Base-by-base conservation (phyloP, 2,797 vertebrate species). In the Limosa lapponica region DNA sequence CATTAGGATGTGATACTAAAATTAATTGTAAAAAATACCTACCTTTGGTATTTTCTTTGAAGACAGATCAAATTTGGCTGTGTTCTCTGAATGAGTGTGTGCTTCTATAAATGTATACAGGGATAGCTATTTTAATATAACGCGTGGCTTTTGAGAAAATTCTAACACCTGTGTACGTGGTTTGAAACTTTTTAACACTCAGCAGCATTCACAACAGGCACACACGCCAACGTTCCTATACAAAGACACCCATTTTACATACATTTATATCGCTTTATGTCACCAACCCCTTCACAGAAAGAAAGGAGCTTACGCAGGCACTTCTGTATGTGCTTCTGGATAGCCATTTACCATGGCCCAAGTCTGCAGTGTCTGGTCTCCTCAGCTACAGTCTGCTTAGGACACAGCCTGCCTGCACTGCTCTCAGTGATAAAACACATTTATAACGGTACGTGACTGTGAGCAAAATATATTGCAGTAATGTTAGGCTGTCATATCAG, bases 281-380 rank as follows among this genome's bases (percentile, higher is more conserved):
- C 58, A 70, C 51, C 8, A 39, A 9, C 7, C 14, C 48, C 55
- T 81, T 34, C 54, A 43, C 10, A 23, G 51, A 62, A 85, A 64
- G 43, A 66, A 55, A 72, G 43, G 30, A 95, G 32, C 13, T 48
- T 44, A 48, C 3, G 4, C 15, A 34, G 43, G 15, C 17, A 43
- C 6, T 80, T 86, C n/a, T 4, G 6, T 22, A 37, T 19, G 17
- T 61, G 58, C 48, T 64, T 74, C 24, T 61, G 62, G 41, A 23
- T n/a, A 28, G 52, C 27, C n/a, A n/a, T 2, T 5, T 59, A 41
- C 41, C 36, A 8, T 1, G 0, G 70, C 57, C 27, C 0, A 1
- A 19, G 37, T 82, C 54, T 72, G 61, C 48, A 67, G 20, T 32
- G 23, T 44, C 57, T 2, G 2, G 59, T 85, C 30, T 87, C 37